A percentile compares a stretch with the other conserved stretches of the same genome.
phyloP scores from a whole-genome alignment of 2,888 invertebrate species.

The Yponomeuta cagnagella region DNA sequence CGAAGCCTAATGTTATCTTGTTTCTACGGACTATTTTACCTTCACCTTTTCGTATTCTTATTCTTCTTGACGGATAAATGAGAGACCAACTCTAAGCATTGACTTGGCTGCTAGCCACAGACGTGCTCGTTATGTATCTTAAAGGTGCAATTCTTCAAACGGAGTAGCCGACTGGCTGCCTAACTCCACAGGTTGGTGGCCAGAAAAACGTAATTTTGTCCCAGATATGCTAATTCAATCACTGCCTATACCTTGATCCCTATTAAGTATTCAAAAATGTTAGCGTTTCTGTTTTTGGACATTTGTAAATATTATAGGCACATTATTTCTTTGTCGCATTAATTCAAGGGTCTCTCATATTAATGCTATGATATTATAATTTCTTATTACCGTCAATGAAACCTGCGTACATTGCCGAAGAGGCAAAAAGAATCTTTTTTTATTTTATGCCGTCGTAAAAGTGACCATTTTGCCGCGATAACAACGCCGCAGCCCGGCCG shows the following conservation, averaged over 20 bases:
- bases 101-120: neutral
- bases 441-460: slow-evolving; percentile 49
- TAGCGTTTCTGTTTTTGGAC: neutral
- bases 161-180: neutral
- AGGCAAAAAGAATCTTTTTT: slow-evolving; percentile 30
- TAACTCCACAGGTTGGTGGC: neutral
- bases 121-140: neutral
- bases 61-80: neutral
- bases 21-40: neutral
- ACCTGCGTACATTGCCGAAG: slow-evolving; percentile 22
- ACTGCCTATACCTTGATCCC: neutral
- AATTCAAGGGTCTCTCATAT: neutral
- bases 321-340: too few species aligned
- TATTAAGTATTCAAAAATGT: neutral
- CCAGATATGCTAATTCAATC: neutral
- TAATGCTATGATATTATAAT: slow-evolving; percentile 22
- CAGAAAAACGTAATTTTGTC: neutral
- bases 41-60: neutral
- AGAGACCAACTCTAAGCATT: neutral
- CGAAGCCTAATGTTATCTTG: neutral
- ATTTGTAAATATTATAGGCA: neutral
- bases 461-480: slow-evolving; percentile 40
- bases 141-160: neutral
- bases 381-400: slow-evolving; percentile 37
- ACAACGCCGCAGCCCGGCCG: slow-evolving; percentile 31